Percentiles rank a stretch among this genome's conserved stretches.
phyloP scores from a whole-genome alignment of 2,888 invertebrate species.

The Perdita meconis region DNA sequence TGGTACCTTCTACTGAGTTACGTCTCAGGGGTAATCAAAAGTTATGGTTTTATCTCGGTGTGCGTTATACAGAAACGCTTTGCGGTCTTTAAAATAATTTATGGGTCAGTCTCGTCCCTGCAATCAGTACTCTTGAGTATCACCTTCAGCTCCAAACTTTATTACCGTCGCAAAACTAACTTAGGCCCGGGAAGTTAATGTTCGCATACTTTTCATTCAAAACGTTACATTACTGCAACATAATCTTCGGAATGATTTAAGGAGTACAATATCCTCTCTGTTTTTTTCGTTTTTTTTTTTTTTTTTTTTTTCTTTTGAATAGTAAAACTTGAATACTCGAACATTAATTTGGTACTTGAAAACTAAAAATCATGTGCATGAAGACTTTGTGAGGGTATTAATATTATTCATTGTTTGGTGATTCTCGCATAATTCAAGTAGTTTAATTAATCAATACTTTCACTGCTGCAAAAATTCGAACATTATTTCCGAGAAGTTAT shows the following conservation, averaged over 20 bases:
- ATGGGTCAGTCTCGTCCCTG: slow-evolving; percentile 46
- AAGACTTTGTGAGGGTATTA: too few species aligned
- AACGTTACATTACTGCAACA: slow-evolving; percentile 37
- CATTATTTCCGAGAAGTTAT: too few species aligned
- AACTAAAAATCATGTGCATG: too few species aligned
- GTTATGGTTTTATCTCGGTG: slow-evolving; percentile 38
- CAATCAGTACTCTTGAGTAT: slow-evolving; percentile 51
- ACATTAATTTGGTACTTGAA: too few species aligned
- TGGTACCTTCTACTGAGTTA: slow-evolving; percentile 18
- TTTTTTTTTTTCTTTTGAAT: neutral
- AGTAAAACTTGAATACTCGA: too few species aligned
- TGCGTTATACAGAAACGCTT: slow-evolving; percentile 14
- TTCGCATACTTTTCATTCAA: slow-evolving; percentile 39
- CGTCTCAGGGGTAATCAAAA: slow-evolving; percentile 22
- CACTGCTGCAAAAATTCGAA: too few species aligned
- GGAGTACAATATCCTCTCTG: neutral
- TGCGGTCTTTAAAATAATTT: slow-evolving; percentile 57
- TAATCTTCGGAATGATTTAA: slow-evolving; percentile 42
- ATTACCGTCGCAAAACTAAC: slow-evolving; percentile 52
- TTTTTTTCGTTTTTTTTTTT: too few species aligned
- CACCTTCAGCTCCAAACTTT: slow-evolving; percentile 48
- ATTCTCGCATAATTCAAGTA: too few species aligned
- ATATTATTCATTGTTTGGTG: too few species aligned
- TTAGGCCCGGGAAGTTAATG: slow-evolving; percentile 34
- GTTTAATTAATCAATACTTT: too few species aligned